Evolutionary conservation across 2,113 vertebrate genomes (phyloP).

Genomic region (Antigone vipio): DNA sequence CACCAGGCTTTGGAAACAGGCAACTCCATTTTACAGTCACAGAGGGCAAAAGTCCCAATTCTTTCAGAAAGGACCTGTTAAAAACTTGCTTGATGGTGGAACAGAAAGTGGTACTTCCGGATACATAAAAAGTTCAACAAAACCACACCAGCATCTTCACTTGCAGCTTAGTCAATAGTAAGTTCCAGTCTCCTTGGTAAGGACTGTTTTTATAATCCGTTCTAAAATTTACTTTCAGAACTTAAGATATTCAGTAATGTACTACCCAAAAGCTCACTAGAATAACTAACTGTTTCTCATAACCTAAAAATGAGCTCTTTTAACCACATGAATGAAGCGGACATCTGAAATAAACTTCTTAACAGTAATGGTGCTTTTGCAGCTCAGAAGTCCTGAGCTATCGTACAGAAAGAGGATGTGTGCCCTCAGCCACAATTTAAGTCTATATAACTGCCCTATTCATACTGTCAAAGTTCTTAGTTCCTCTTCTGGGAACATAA

Average conservation of each 20-base stretch:
- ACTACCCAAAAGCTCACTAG: background rate
- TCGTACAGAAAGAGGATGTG: background rate
- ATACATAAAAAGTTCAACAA: background rate
- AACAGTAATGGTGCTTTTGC: background rate
- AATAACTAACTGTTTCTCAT: background rate
- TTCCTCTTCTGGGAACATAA: background rate
- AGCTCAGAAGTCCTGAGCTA: background rate
- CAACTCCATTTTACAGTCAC: background rate
- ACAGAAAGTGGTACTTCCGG: background rate
- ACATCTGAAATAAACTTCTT: background rate
- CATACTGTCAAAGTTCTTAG: background rate
- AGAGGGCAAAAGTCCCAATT: background rate
- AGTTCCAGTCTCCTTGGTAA: background rate
- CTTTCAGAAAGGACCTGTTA: background rate
- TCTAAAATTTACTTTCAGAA: background rate
- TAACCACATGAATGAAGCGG: background rate
- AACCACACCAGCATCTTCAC: background rate
- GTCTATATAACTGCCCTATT: background rate
- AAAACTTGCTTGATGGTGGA: background rate
- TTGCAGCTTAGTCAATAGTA: background rate
- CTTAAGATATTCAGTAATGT: background rate
- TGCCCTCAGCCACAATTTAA: background rate
- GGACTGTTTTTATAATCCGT: background rate
- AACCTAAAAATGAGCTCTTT: background rate
- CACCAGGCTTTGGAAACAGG: background rate